A percentile compares a stretch with the other conserved stretches of the same genome.
phyloP scores from a whole-genome alignment of 2,113 vertebrate genomes.

The Etheostoma cragini region DNA sequence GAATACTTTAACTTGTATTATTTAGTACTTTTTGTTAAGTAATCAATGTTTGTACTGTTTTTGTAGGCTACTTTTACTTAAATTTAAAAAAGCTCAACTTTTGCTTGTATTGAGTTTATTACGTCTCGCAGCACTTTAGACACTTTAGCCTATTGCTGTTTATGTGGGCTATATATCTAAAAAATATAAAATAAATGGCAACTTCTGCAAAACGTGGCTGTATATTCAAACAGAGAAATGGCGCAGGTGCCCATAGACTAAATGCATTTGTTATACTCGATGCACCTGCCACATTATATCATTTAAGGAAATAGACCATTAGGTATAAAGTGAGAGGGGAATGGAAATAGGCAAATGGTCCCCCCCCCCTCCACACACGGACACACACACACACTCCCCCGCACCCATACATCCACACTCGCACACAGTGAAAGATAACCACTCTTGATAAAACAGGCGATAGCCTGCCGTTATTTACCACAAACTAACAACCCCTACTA shows the following conservation, averaged over 20 bases:
- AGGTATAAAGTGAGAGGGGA: background rate
- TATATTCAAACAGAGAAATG: background rate
- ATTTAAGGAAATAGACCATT: background rate
- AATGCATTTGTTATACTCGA: no score
- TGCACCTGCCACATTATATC: background rate
- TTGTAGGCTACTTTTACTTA: background rate
- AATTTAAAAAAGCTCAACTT: background rate
- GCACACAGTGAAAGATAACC: slow-evolving; percentile 35
- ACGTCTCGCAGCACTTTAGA: background rate
- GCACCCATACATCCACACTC: background rate
- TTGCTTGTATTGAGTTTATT: background rate
- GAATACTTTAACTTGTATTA: background rate
- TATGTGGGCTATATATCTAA: no score
- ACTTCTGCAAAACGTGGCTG: background rate
- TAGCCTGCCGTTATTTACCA: slow-evolving; percentile 51
- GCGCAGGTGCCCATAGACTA: no score
- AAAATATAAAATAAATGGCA: background rate
- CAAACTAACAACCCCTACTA: slow-evolving; percentile 54
- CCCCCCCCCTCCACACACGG: background rate
- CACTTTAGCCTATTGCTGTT: background rate
- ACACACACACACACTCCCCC: no score
- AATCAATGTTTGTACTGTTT: background rate
- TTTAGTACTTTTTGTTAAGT: background rate
- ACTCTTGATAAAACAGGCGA: slow-evolving; percentile 51
- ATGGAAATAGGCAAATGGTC: background rate